A percentile compares a stretch with the other conserved stretches of the same genome.
These are phyloP conservation scores for Galendromus occidentalis DNA, from an alignment of 1,140 invertebrate species.

Conservation along the genomic window DNA sequence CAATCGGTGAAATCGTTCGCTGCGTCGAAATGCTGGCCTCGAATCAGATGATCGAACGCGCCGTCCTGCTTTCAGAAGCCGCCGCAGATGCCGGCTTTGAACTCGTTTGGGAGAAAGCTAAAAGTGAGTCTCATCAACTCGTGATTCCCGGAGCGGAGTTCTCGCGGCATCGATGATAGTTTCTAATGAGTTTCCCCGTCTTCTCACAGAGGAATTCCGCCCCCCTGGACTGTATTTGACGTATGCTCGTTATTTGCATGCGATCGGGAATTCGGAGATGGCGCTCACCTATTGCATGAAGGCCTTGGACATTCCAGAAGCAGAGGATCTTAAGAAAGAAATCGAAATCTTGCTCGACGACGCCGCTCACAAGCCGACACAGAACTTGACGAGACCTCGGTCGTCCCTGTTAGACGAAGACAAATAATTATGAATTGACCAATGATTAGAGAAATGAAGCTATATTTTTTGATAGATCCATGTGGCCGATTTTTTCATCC, in stretches of 20 bases:
- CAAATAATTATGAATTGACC: no score
- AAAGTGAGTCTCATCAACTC: background rate
- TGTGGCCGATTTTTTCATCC: no score
- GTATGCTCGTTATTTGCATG: constrained; percentile 2
- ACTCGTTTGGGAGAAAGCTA: background rate
- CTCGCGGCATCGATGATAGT: no score
- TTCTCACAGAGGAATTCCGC: background rate
- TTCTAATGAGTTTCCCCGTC: no score
- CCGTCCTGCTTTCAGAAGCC: background rate
- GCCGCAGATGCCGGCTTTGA: background rate
- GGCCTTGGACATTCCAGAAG: background rate
- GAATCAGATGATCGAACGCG: background rate
- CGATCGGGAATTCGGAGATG: background rate
- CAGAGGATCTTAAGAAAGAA: constrained; percentile 7
- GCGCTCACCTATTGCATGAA: background rate
- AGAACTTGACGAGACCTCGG: no score
- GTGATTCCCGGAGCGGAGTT: no score
- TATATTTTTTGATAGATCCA: no score
- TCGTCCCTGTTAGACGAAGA: no score
- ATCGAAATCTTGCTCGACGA: constrained; percentile 4
- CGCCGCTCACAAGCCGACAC: no score
- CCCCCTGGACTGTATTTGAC: background rate
- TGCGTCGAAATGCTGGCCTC: background rate
- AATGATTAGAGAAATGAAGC: no score
- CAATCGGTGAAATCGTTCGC: background rate